A percentile compares a stretch with the other conserved stretches of the same genome.
phyloP scores from a whole-genome alignment of 2,888 invertebrate species.

The Tiliacea aurago region DNA sequence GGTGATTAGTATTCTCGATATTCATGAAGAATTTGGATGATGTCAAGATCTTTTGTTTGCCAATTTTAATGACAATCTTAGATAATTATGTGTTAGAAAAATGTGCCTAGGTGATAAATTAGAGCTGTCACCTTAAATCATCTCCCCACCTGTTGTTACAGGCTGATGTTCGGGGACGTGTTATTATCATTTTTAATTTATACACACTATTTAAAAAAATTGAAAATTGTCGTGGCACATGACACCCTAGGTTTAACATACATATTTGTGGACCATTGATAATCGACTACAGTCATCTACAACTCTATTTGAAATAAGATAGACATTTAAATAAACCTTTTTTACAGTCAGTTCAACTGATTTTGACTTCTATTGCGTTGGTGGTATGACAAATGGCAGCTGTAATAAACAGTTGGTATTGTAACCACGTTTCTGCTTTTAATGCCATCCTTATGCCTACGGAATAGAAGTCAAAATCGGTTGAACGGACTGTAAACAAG shows the following conservation, averaged over 20 bases:
- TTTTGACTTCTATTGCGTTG: no score
- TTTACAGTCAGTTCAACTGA: no score
- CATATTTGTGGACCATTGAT: neutral
- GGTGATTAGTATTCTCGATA: conserved; percentile 2
- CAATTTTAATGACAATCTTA: conserved; percentile 38
- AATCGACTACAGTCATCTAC: no score
- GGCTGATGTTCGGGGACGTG: neutral
- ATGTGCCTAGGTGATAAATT: conserved; percentile 47
- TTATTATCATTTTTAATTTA: conserved; percentile 18
- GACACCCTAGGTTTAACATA: neutral
- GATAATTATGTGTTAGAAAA: conserved; percentile 7
- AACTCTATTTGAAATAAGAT: no score
- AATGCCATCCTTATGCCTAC: no score
- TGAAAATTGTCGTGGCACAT: neutral
- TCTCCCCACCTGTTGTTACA: conserved; percentile 3
- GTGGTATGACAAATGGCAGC: no score
- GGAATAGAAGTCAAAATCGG: no score
- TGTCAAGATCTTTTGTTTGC: conserved; percentile 34
- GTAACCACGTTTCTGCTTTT: no score
- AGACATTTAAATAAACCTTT: no score
- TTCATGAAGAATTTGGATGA: conserved; percentile 27
- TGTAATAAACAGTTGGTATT: no score
- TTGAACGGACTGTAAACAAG: no score
- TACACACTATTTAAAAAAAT: neutral
- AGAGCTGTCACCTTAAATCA: conserved; percentile 40